These are phyloP conservation scores for Sebastes melanostomus DNA, from an alignment of 2,797 vertebrate genomes.

Conservation along the genomic window DNA sequence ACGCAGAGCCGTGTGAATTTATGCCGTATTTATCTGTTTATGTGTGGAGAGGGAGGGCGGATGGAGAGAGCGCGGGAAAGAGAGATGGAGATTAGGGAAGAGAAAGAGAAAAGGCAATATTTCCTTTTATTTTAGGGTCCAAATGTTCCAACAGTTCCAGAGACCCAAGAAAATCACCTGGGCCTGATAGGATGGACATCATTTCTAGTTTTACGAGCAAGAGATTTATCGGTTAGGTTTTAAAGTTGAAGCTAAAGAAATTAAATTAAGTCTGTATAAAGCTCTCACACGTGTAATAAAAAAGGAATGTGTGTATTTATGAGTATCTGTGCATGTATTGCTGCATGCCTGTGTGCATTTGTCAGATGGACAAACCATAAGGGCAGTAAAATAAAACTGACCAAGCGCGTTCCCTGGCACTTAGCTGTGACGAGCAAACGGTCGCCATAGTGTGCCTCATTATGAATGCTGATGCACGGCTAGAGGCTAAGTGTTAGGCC, in stretches of 20 bases:
- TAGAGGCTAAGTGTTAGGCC: slow-evolving; percentile 26
- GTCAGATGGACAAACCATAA: slow-evolving; percentile 36
- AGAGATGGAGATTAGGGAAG: not conserved
- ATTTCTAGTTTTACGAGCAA: not conserved
- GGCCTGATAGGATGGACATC: not conserved
- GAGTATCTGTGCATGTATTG: not conserved
- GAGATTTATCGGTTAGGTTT: slow-evolving; percentile 2
- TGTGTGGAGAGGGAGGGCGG: not conserved
- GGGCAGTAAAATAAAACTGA: slow-evolving; percentile 41
- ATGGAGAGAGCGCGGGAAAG: not conserved
- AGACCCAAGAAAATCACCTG: not conserved
- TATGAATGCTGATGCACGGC: slow-evolving; percentile 40
- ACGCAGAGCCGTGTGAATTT: not conserved
- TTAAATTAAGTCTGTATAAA: slow-evolving; percentile 6
- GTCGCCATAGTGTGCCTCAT: not conserved
- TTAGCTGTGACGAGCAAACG: slow-evolving; percentile 26
- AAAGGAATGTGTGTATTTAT: not conserved
- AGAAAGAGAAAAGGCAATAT: not conserved
- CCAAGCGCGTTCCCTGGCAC: not conserved
- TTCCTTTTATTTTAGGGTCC: slow-evolving; percentile 21
- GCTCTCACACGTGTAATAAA: slow-evolving; percentile 16
- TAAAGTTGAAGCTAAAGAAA: slow-evolving; percentile 35
- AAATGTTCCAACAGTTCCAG: slow-evolving; percentile 8
- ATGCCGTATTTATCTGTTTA: slow-evolving; percentile 3
- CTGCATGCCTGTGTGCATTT: not conserved